Evolutionary conservation across 2,113 vertebrate genomes (phyloP), one percentile per base, ranked within the genome.

Genomic region (Scomber japonicus): DNA sequence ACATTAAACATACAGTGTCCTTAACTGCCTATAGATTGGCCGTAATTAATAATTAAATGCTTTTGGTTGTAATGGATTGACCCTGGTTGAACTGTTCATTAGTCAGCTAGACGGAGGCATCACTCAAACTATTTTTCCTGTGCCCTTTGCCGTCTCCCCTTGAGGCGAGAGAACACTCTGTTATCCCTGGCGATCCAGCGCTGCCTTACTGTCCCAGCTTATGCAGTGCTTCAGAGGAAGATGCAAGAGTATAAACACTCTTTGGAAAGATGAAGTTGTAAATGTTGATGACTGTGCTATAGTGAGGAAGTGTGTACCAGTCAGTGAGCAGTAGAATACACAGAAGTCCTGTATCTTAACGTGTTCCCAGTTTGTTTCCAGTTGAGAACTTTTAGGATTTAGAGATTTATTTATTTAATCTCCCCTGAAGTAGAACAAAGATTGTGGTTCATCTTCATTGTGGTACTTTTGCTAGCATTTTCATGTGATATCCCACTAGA

Each of bases 21-120:
- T 97, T 96, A 97, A 81, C 83, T 95, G 94, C 95, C 91, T 96
- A 94, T 96, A 94, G 97, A 97, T 97, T 95, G 96, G 91, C 94
- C 94, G 94, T 97, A 98, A 98, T 98, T 98, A 98, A 99, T 98
- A 99, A 98, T 99, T 98, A 99, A 98, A 96, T 94, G 94, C 93
- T 95, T 96, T 94, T 94, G 83, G 92, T 97, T 98, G 97, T 99
- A 98, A 97, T 98, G 97, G 97, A 96, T 98, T 98, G 97, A 98
- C 97, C 97, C 91, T 60, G 24, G 84, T 89, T 97, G 97, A 98
- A 96, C 97, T 95, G 95, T 96, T 97, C 98, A 98, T 99, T 99
- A 99, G 95, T 98, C 97, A 97, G 95, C 84, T 92, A 84, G 95
- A 96, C 95, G 94, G 94, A 97, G 95, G 94, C 96, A 97, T 98